Base-by-base conservation (phyloP, 2,113 vertebrate genomes). In the Phalacrocorax pelagicus region DNA sequence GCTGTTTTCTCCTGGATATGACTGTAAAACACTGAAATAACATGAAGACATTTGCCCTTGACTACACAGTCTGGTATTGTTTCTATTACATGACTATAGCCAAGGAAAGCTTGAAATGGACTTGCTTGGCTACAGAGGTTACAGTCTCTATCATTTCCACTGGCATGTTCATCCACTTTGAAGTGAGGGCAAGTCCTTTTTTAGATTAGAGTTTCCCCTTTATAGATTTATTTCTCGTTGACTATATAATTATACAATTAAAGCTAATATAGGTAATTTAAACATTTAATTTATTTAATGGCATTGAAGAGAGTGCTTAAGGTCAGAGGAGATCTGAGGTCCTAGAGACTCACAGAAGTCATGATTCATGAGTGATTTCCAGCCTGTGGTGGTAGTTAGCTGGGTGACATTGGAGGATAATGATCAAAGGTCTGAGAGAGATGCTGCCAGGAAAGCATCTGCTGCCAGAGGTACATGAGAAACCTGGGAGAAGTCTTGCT, bases 271-370 rank as follows among this genome's bases (percentile, higher is more conserved):
- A 88, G 75, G 55, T 90, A 96, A 95, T 96, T 98, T 96, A 97
- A 96, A 97, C 63, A 96, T 97, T 96, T 86, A 95, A 96, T 97
- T 97, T 96, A 96, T 96, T 96, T 96, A 97, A 98, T 94, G 93
- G 74, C 69, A 96, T 97, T 93, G 91, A 97, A 97, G 79, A 96
- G 90, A 94, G 90, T 95, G 88, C 78, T 95, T 97, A 97, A 96
- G 96, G 87, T 96, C 90, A 95, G 97, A 96, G 94, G 81, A 97
- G 94, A 96, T 91, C 75, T 90, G 57, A 96, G 95, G 77, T 96
- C 66, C 46, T 91, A 86, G 52, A 95, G 71, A 96, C 42, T 75
- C 38, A 5, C 75, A 86, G 84, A 97, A 96, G 79, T 94, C 81
- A 58, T 97, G 91, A 96, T 95, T 97, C 95, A 95, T 96, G 92